These are phyloP conservation scores for Gymnoscopelus microlampas DNA, from an alignment of 2,797 vertebrate genomes.

Conservation along the genomic window DNA sequence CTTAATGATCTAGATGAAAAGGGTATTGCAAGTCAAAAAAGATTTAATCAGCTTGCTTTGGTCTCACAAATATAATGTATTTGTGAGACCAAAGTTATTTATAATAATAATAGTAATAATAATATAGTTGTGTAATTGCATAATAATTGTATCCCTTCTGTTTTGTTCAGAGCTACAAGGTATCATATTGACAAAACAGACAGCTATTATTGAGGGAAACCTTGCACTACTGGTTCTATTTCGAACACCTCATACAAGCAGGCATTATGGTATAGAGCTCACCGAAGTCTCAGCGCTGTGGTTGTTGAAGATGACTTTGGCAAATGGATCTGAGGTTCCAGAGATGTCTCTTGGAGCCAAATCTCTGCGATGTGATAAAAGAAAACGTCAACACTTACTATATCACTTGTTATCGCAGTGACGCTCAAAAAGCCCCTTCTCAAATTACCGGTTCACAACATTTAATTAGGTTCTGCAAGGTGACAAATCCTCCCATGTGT, in stretches of 20 bases:
- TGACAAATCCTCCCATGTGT: neutral
- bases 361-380: slow-evolving; percentile 78
- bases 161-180: too few relatives aligned
- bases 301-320: slow-evolving; percentile 87
- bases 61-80: too few relatives aligned
- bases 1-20: slow-evolving; percentile 86
- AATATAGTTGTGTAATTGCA: too few relatives aligned
- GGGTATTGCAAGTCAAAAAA: too few relatives aligned
- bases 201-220: too few relatives aligned
- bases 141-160: too few relatives aligned
- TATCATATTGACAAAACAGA: too few relatives aligned
- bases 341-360: slow-evolving; percentile 89
- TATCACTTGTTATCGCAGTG: neutral
- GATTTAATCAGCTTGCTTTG: too few relatives aligned
- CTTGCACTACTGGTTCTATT: slow-evolving; percentile 1
- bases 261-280: slow-evolving; percentile 65
- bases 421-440: slow-evolving; percentile 11
- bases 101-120: too few relatives aligned
- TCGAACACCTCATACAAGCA: neutral
- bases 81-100: too few relatives aligned
- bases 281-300: slow-evolving; percentile 88
- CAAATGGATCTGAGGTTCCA: slow-evolving; percentile 92
- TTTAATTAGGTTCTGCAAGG: slow-evolving; percentile 3
- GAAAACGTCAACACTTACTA: slow-evolving; percentile 33
- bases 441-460: slow-evolving; percentile 13